A percentile compares a stretch with the other conserved stretches of the same genome.
These are phyloP conservation scores for Craseonycteris thonglongyai DNA, from an alignment of 2,113 vertebrate species.

Conservation along the genomic window DNA sequence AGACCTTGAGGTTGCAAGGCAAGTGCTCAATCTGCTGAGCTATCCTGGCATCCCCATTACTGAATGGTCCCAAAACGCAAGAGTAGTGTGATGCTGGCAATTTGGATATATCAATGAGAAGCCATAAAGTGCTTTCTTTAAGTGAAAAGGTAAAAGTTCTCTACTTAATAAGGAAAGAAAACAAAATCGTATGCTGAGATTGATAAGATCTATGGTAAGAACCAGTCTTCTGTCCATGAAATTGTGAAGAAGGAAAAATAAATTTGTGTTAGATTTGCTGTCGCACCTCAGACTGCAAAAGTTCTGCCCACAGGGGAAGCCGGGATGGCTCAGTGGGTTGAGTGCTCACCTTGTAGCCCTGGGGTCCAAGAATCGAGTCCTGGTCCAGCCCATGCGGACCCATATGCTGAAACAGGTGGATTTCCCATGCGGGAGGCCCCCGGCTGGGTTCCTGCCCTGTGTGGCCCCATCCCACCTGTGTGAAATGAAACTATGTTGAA, in stretches of 20 bases:
- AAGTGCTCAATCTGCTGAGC: too few species aligned
- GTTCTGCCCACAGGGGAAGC: neutral
- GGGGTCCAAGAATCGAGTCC: too few species aligned
- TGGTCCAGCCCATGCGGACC: too few species aligned
- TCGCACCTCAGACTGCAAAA: neutral
- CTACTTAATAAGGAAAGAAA: neutral
- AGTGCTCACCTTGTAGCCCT: too few species aligned
- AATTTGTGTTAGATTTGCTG: neutral
- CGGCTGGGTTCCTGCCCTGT: too few species aligned
- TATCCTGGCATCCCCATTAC: too few species aligned
- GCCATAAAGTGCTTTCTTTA: neutral
- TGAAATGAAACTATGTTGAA: too few species aligned
- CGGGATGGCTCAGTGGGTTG: too few species aligned
- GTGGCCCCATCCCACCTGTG: too few species aligned
- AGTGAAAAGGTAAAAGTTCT: neutral
- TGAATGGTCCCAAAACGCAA: neutral
- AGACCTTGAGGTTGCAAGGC: too few species aligned
- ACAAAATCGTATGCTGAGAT: neutral
- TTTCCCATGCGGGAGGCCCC: too few species aligned
- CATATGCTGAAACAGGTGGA: too few species aligned
- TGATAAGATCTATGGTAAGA: neutral
- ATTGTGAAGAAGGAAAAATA: neutral
- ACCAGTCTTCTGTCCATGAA: neutral
- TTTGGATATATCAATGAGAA: neutral
- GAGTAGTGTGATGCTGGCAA: neutral